Evolutionary conservation across 2,888 invertebrate genomes (phyloP), one percentile per base, ranked within the genome.

Genomic region (Campopleginae sp.): DNA sequence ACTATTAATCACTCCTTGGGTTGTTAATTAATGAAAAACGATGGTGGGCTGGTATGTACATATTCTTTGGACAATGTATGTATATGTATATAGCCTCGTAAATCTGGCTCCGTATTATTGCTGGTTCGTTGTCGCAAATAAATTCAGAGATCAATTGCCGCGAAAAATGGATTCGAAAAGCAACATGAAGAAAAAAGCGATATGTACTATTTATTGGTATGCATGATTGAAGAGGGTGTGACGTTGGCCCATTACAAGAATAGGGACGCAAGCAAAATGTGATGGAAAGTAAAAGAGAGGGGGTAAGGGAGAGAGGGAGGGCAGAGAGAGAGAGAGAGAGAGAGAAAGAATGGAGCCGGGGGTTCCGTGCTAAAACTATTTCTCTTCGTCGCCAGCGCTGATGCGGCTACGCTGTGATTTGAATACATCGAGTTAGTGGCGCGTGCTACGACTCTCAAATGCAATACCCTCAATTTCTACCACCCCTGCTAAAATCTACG

Each of bases 391-490:
- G 82, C 86, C 68, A 70, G 87, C 85, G 65, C 85, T 77, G 82
- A 82, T 82, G 82, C 86, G 89, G 91, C 86, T 80, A 87, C 86
- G 88, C 88, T 92, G 92, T 93, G 93, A 93, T 93, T 93, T 93
- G 93, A 93, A 93, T 93, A 92, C 92, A 92, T 91, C 91, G 92
- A 92, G 93, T 93, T 93, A 93, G 92, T 88, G 90, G 91, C 91
- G 89, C 93, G 93, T 93, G 93, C 90, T 89, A 83, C 82, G 93
- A 92, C 91, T 93, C 80, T 88, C 82, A 82, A 87, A 91, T 90
- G 65, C 87, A 78, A 65, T 58, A 74, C 46, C 66, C 84, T 54
- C 70, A 70, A 80, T 84, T 80, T 81, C 51, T 76, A 75, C 72
- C 66, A 71, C 72, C 70, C 54, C 17, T 48, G 85, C 83, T 84